A percentile compares a stretch with the other conserved stretches of the same genome.
Conservation (phyloP, 2,797 vertebrate species). For the Betta splendens region DNA sequence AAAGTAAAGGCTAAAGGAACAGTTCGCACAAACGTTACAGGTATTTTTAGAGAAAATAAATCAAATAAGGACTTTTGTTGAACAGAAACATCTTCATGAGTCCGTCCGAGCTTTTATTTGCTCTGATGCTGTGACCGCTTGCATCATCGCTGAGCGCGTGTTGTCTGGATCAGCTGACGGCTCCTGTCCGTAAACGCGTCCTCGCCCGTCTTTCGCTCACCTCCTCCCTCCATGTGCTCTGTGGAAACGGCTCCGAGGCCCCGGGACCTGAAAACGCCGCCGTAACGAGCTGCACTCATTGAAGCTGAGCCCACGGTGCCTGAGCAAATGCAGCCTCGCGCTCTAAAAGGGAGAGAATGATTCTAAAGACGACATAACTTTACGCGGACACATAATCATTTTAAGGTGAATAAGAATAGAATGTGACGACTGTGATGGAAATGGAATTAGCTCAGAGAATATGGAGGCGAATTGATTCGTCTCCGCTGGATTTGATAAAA, state of each 20-base stretch:
- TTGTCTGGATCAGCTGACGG: background rate
- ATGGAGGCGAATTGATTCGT: conserved; percentile 4
- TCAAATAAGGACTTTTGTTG: background rate
- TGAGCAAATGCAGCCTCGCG: conserved; percentile 40
- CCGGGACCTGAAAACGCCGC: conserved; percentile 44
- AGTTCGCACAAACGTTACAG: no score
- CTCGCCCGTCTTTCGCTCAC: conserved; percentile 25
- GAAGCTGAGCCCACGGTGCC: conserved; percentile 15
- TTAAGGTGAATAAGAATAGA: conserved; percentile 15
- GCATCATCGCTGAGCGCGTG: no score
- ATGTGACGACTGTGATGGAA: conserved; percentile 7
- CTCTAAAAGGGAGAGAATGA: conserved; percentile 26
- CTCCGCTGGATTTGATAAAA: background rate
- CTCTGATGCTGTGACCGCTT: no score
- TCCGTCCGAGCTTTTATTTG: no score
- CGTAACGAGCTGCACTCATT: conserved; percentile 56
- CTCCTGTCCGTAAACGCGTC: conserved; percentile 19
- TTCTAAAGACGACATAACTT: conserved; percentile 46
- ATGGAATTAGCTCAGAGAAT: conserved; percentile 4
- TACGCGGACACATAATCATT: conserved; percentile 21
- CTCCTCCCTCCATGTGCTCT: conserved; percentile 20
- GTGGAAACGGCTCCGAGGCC: conserved; percentile 21
- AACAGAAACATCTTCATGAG: no score
- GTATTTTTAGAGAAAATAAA: background rate
- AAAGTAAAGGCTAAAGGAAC: background rate